Evolutionary conservation across 2,888 invertebrate genomes (phyloP).

Genomic region (Falcaria lacertinaria): DNA sequence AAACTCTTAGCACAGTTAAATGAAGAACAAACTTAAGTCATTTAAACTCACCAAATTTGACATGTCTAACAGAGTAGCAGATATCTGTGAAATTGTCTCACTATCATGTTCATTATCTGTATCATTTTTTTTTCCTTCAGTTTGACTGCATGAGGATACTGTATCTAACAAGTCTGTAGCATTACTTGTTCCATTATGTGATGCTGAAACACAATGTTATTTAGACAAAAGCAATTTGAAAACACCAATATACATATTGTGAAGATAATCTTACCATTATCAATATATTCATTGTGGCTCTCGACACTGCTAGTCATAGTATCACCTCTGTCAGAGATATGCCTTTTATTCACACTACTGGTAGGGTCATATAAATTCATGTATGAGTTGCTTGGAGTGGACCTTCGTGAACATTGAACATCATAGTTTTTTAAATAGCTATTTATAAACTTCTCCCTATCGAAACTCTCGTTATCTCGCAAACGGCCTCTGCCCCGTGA

Average conservation of each 20-base stretch:
- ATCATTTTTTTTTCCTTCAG: slow-evolving; percentile 38
- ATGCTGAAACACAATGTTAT: slow-evolving; percentile 32
- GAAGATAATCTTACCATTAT: slow-evolving; percentile 43
- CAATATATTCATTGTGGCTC: slow-evolving; percentile 42
- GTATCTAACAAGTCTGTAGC: slow-evolving; percentile 19
- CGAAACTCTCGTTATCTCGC: slow-evolving; percentile 76
- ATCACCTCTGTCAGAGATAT: slow-evolving; percentile 39
- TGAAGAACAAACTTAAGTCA: no score
- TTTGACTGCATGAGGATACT: slow-evolving; percentile 36
- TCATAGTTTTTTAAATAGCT: slow-evolving; percentile 62
- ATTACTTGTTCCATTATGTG: slow-evolving; percentile 55
- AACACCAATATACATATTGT: slow-evolving; percentile 1
- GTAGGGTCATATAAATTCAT: slow-evolving; percentile 61
- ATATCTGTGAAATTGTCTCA: slow-evolving; percentile 59
- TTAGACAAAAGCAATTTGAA: slow-evolving; percentile 2
- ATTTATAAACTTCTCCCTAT: slow-evolving; percentile 66
- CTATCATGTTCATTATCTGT: slow-evolving; percentile 52
- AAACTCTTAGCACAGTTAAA: no score
- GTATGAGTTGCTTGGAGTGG: slow-evolving; percentile 68
- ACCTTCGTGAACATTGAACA: slow-evolving; percentile 55
- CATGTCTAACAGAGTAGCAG: slow-evolving; percentile 60
- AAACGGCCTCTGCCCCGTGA: slow-evolving; percentile 82
- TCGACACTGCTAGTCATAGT: slow-evolving; percentile 40
- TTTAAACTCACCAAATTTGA: slow-evolving; percentile 62
- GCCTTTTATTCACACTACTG: slow-evolving; percentile 40